Percentiles rank a stretch among this genome's conserved stretches.
Evolutionary conservation across 1,140 invertebrate genomes (phyloP).

Genomic region (Drosophila obscura): DNA sequence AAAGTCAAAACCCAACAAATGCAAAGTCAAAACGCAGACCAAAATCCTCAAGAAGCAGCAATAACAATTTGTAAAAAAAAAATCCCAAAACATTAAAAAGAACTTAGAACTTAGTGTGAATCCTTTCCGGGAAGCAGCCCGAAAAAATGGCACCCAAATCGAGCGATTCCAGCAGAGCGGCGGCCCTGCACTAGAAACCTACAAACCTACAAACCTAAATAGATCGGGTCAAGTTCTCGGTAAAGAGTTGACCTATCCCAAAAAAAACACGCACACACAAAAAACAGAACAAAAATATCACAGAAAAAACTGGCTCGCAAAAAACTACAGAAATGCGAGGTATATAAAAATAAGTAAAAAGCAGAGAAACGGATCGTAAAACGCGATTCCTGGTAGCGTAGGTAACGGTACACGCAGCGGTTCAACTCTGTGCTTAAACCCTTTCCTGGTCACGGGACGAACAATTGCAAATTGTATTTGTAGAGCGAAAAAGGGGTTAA

Average conservation of each 20-base stretch:
- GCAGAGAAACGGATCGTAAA: conserved; percentile 41
- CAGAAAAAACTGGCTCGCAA: no score
- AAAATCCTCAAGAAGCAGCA: conserved; percentile 22
- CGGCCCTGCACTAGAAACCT: conserved; percentile 70
- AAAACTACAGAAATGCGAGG: no score
- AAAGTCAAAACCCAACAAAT: conserved; percentile 77
- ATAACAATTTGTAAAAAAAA: conserved; percentile 1
- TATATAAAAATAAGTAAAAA: conserved; percentile 9
- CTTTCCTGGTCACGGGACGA: conserved; percentile 40
- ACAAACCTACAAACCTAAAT: conserved; percentile 70
- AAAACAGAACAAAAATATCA: conserved; percentile 16
- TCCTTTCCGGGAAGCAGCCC: conserved; percentile 38
- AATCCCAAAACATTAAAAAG: conserved; percentile 48
- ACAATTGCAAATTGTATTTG: conserved; percentile 71
- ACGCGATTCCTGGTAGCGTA: conserved; percentile 66
- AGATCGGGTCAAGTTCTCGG: conserved; percentile 58
- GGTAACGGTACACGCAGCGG: conserved; percentile 23
- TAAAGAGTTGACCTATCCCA: conserved; percentile 43
- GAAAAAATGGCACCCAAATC: conserved; percentile 26
- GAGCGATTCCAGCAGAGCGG: conserved; percentile 2
- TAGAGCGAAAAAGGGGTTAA: conserved; percentile 72
- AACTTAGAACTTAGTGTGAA: conserved; percentile 30
- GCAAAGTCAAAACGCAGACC: conserved; percentile 73
- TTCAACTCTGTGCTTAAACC: conserved; percentile 48
- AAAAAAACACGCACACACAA: conserved; percentile 31